Evolutionary conservation across 2,113 vertebrate species (phyloP).

Genomic region (Chlorodrepanis virens): DNA sequence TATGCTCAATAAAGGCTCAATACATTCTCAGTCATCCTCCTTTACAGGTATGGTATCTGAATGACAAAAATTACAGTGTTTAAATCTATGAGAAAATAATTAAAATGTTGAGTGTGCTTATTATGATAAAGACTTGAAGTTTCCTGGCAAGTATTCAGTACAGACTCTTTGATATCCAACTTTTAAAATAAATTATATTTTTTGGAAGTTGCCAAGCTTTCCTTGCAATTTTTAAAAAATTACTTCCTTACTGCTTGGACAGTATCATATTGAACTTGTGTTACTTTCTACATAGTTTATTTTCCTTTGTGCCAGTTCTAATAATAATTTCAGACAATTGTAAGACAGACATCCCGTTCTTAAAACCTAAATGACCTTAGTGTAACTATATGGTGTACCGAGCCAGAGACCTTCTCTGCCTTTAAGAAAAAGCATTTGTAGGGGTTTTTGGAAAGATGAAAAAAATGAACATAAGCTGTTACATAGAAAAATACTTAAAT

Average conservation of each 20-base stretch:
- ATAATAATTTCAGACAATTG: neutral
- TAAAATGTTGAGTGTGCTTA: neutral
- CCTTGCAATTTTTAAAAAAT: neutral
- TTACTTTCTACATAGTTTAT: neutral
- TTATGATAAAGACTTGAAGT: neutral
- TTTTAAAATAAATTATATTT: neutral
- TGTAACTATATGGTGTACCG: neutral
- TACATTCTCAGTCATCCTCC: constrained; percentile 97
- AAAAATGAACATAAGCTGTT: neutral
- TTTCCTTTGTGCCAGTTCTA: neutral
- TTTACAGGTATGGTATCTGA: constrained; percentile 87
- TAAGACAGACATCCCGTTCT: neutral
- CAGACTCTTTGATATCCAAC: neutral
- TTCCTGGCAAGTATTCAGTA: neutral
- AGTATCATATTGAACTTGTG: neutral
- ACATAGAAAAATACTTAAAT: neutral
- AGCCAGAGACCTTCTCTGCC: neutral
- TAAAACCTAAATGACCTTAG: neutral
- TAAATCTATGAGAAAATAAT: neutral
- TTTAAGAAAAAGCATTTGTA: neutral
- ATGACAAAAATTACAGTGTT: neutral
- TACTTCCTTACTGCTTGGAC: neutral
- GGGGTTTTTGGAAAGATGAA: neutral
- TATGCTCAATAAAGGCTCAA: constrained; percentile 99
- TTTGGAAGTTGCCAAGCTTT: neutral